phyloP scores from a whole-genome alignment of 2,888 invertebrate genomes.

The Eurois occulta region DNA sequence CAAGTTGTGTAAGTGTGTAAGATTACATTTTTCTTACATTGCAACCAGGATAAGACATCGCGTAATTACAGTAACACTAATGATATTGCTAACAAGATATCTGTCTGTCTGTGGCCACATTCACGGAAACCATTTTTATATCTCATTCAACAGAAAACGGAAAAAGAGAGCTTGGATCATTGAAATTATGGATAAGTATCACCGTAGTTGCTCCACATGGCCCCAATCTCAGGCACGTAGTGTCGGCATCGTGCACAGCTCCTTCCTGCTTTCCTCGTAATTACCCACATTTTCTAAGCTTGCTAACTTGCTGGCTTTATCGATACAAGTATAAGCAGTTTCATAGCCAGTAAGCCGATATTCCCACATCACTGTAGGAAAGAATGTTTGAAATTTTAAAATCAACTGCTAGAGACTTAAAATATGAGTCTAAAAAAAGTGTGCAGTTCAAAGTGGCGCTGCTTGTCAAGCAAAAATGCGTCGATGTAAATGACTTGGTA shows the following conservation, averaged over 20 bases:
- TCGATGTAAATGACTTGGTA: background rate
- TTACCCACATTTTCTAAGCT: slow-evolving; percentile 56
- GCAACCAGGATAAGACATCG: background rate
- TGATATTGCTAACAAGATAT: slow-evolving; percentile 27
- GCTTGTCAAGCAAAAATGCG: background rate
- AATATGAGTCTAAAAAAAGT: background rate
- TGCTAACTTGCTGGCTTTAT: slow-evolving; percentile 23
- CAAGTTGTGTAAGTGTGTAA: no score
- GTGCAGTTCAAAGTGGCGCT: background rate
- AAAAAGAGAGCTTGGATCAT: slow-evolving; percentile 50
- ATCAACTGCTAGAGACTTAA: background rate
- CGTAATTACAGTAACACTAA: background rate
- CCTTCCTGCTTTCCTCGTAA: slow-evolving; percentile 62
- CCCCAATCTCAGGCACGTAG: slow-evolving; percentile 59
- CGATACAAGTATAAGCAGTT: slow-evolving; percentile 7
- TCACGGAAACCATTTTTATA: slow-evolving; percentile 43
- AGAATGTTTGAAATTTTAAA: background rate
- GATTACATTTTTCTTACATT: background rate
- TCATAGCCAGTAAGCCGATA: background rate
- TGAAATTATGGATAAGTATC: slow-evolving; percentile 49
- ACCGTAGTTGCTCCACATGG: slow-evolving; percentile 51
- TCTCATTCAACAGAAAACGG: slow-evolving; percentile 43
- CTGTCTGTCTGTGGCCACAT: slow-evolving; percentile 27
- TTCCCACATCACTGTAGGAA: background rate
- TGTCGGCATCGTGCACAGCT: slow-evolving; percentile 35